Evolutionary conservation across 2,888 invertebrate species (phyloP).

Genomic region (Lycophotia porphyrea): DNA sequence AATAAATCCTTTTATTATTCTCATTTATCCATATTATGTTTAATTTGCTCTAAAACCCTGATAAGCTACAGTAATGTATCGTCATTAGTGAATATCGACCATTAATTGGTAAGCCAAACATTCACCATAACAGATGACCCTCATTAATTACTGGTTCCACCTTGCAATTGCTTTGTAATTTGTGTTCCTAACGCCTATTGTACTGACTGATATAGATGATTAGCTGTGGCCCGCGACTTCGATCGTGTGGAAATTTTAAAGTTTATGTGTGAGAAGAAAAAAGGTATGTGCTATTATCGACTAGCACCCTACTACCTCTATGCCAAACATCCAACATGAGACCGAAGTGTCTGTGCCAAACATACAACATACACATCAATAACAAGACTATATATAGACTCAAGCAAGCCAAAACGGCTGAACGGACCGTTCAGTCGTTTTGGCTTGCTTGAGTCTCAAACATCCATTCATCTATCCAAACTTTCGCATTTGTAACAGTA

Average conservation of each 20-base stretch:
- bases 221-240: neutral
- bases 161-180: conserved; percentile 19
- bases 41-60: conserved; percentile 20
- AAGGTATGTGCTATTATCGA: neutral
- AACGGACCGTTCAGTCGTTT: neutral
- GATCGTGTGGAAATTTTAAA: neutral
- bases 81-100: conserved; percentile 25
- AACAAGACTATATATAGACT: no score
- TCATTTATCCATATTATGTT: neutral
- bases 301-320: neutral
- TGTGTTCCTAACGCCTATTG: neutral
- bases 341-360: no score
- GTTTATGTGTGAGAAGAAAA: neutral
- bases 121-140: conserved; percentile 31
- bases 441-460: neutral
- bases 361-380: no score
- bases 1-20: conserved; percentile 2
- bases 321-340: no score
- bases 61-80: conserved; percentile 33
- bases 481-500: no score
- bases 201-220: neutral
- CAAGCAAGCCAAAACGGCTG: no score
- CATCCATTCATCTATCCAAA: neutral
- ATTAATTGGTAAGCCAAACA: conserved; percentile 35
- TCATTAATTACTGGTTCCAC: conserved; percentile 32